Evolutionary conservation across 2,113 vertebrate species (phyloP), one percentile per base, ranked within the genome.

Genomic region (Morphnarchus princeps): DNA sequence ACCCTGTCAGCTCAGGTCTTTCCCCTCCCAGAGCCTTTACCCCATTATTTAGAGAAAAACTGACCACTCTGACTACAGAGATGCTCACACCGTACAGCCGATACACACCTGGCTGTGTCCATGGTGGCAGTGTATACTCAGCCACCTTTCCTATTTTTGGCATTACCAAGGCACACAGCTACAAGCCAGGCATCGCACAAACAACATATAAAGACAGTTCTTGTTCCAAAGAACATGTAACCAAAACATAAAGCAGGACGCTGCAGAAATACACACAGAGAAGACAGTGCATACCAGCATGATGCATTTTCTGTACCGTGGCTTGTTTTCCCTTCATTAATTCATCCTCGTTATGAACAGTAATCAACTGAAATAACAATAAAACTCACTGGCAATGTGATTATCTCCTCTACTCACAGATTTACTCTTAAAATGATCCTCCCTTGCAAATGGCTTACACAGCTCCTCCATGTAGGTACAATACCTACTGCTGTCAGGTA

Each of bases 291-390:
- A 47, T 38, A 54, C 28, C 50, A 58, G 47, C 55, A 18, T 10
- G 12, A 88, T 45, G 24, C 13, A 16, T 79, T 93, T 89, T 59
- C 63, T 77, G 29, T 40, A 72, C 10, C 65, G 55, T 54, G 28
- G 15, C 29, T 78, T 74, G 43, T n/a, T 84, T 83, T 89, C n/a
- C 36, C 18, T 91, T 93, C 54, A 38, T 89, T 91, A 91, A 65
- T 87, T 89, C 66, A 73, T 59, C 36, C 66, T 87, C 1, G 0
- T 93, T 80, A 93, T 20, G 40, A 73, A 70, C 36, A 76, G 81
- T 63, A 91, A 96, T 77, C 83, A 95, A 62, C 36, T 62, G 49
- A 50, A 84, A 92, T 73, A 79, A 95, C 49, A 73, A 84, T 28
- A 78, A 89, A 90, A 78, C 61, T 92, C 63, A 88, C 29, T 40